Evolutionary conservation across 2,797 vertebrate genomes (phyloP).

Genomic region (Hydrolagus colliei): DNA sequence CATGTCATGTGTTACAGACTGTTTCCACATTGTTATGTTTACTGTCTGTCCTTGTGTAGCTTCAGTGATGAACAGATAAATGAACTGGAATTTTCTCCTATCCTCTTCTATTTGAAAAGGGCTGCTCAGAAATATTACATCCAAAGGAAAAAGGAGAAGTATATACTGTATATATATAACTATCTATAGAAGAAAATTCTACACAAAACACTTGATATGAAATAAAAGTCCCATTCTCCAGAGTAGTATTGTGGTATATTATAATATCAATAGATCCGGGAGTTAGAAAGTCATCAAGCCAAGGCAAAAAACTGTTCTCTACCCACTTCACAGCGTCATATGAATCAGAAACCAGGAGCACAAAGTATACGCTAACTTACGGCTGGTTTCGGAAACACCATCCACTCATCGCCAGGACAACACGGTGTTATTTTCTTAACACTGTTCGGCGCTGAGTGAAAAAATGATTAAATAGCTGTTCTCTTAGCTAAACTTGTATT

Average conservation of each 20-base stretch:
- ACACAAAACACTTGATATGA: background rate
- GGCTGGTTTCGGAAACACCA: background rate
- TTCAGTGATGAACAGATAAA: conserved; percentile 1
- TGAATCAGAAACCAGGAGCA: background rate
- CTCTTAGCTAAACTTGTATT: conserved; percentile 54
- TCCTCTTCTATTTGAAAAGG: background rate
- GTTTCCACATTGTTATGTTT: background rate
- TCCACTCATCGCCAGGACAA: background rate
- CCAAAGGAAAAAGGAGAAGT: background rate
- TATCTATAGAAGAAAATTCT: background rate
- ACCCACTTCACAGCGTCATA: background rate
- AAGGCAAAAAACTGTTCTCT: background rate
- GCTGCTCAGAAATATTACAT: background rate
- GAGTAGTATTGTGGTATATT: background rate
- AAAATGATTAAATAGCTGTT: conserved; percentile 65
- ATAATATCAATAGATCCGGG: background rate
- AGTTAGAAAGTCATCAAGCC: background rate
- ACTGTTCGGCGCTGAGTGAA: conserved; percentile 46
- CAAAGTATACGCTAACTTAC: background rate
- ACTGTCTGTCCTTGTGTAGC: background rate
- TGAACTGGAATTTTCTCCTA: background rate
- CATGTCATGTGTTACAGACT: background rate
- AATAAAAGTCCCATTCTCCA: background rate
- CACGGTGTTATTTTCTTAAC: conserved; percentile 33
- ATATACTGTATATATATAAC: no score